phyloP scores from a whole-genome alignment of 1,140 invertebrate genomes.

The Euura lappo region DNA sequence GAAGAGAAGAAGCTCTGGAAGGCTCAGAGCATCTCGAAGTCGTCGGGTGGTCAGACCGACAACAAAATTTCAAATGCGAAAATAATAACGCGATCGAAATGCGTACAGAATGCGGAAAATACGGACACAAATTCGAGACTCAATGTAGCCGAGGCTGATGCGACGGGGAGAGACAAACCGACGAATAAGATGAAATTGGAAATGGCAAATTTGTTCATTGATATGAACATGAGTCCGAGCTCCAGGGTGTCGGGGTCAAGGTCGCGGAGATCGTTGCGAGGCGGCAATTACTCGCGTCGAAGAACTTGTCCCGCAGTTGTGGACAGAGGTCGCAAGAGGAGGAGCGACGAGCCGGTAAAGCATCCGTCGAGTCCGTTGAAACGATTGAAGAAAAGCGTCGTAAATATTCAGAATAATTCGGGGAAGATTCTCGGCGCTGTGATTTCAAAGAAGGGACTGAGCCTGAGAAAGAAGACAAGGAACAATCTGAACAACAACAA shows the following conservation, averaged over 20 bases:
- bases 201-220: conserved; percentile 48
- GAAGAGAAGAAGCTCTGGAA: no score
- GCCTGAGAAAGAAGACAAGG: not conserved
- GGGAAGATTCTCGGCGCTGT: not conserved
- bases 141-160: no score
- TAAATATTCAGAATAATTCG: not conserved
- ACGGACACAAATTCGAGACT: no score
- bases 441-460: not conserved
- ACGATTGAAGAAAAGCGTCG: conserved; percentile 34
- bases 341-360: not conserved
- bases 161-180: no score
- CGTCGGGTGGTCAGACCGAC: not conserved
- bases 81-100: no score
- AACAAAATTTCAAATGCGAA: not conserved
- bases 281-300: not conserved
- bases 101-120: no score
- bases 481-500: not conserved
- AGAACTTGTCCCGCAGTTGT: not conserved
- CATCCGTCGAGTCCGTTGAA: not conserved
- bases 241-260: conserved; percentile 35
- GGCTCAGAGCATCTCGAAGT: no score
- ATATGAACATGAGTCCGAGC: conserved; percentile 46
- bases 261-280: not conserved
- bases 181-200: conserved; percentile 23
- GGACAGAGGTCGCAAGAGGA: not conserved